A percentile compares a stretch with the other conserved stretches of the same genome.
These are phyloP conservation scores for Chalcis sispes DNA, from an alignment of 2,888 invertebrate genomes.

Conservation along the genomic window DNA sequence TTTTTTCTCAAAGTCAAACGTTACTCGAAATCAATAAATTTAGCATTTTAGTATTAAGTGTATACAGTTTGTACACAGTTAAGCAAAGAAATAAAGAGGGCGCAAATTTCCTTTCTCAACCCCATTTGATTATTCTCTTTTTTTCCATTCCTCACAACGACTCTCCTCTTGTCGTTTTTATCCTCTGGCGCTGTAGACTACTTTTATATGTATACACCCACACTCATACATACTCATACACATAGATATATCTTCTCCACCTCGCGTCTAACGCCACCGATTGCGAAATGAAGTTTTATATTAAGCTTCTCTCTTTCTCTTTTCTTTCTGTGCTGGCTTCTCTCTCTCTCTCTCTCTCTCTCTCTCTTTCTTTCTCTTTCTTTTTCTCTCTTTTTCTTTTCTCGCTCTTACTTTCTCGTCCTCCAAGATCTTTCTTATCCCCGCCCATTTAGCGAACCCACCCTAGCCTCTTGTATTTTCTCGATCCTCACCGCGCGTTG, in stretches of 20 bases:
- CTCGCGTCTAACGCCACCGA: conserved; percentile 64
- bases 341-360: conserved; percentile 46
- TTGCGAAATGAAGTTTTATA: conserved; percentile 76
- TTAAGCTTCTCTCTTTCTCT: too few species aligned
- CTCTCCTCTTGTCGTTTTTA: conserved; percentile 53
- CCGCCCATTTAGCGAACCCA: conserved; percentile 61
- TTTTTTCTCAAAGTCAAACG: too few species aligned
- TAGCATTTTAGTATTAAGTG: conserved; percentile 7
- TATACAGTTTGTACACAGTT: conserved; percentile 49
- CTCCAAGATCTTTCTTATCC: conserved; percentile 58
- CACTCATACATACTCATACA: too few species aligned
- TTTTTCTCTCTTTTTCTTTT: conserved; percentile 37
- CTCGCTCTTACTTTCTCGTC: conserved; percentile 40
- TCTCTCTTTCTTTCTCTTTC: conserved; percentile 36
- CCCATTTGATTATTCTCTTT: conserved; percentile 15
- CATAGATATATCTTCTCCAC: too few species aligned
- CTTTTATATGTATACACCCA: conserved; percentile 23
- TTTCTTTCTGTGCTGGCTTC: too few species aligned
- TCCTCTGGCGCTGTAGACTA: conserved; percentile 26
- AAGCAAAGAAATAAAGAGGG: conserved; percentile 36
- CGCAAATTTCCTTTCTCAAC: conserved; percentile 44
- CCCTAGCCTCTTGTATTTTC: conserved; percentile 60
- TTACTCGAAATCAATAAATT: conserved; percentile 30
- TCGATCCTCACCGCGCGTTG: conserved; percentile 24
- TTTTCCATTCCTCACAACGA: conserved; percentile 10